phyloP scores from a whole-genome alignment of 2,797 vertebrate genomes.

The Toxotes lorentzi region DNA sequence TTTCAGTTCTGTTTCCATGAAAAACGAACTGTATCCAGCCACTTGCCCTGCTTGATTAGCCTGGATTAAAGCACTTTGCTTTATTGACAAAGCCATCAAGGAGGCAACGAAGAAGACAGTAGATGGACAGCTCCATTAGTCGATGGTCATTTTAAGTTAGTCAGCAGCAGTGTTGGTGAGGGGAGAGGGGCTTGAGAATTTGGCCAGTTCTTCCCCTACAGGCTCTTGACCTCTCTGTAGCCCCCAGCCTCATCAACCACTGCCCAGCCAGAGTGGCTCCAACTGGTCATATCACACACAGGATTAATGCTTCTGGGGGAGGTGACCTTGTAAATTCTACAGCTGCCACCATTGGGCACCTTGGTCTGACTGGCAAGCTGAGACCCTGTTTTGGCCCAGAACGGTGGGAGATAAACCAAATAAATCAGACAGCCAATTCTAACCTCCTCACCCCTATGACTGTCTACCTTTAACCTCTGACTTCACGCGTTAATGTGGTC shows the following conservation, averaged over 20 bases:
- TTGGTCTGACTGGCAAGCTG: slow-evolving; percentile 63
- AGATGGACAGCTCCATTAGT: slow-evolving; percentile 74
- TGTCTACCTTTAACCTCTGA: slow-evolving; percentile 76
- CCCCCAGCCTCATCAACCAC: slow-evolving; percentile 74
- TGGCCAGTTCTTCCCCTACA: slow-evolving; percentile 68
- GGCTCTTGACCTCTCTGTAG: slow-evolving; percentile 82
- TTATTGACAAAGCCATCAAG: slow-evolving; percentile 69
- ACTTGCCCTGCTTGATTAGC: slow-evolving; percentile 61
- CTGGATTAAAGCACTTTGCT: slow-evolving; percentile 82
- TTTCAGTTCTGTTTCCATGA: slow-evolving; percentile 24
- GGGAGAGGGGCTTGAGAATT: slow-evolving; percentile 76
- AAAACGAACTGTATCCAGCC: slow-evolving; percentile 30
- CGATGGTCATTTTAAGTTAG: slow-evolving; percentile 54
- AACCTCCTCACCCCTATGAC: slow-evolving; percentile 72
- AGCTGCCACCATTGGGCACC: slow-evolving; percentile 77
- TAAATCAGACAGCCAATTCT: slow-evolving; percentile 76
- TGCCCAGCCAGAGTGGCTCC: slow-evolving; percentile 83
- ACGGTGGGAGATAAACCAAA: slow-evolving; percentile 79
- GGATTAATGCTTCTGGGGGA: slow-evolving; percentile 84
- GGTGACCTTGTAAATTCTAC: slow-evolving; percentile 81
- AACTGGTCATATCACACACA: slow-evolving; percentile 79
- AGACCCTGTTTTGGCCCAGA: slow-evolving; percentile 52
- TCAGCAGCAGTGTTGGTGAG: slow-evolving; percentile 60
- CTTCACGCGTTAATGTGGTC: slow-evolving; percentile 80
- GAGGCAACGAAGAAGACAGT: slow-evolving; percentile 45